Base-by-base conservation (phyloP, 2,888 invertebrate species). In the Glyphotaelius pellucidus region DNA sequence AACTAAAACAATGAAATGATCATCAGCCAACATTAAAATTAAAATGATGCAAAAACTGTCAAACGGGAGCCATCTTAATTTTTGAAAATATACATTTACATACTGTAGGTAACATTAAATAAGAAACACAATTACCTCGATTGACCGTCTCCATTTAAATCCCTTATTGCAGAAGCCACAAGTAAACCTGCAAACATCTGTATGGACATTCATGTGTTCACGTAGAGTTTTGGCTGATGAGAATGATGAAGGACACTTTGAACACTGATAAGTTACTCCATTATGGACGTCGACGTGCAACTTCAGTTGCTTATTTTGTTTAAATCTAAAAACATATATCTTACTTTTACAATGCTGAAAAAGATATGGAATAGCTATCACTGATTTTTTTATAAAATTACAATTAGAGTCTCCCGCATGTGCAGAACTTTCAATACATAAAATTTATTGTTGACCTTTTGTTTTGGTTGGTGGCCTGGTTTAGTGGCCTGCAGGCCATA, bases 151-250 rank as follows among this genome's bases (percentile, higher is more conserved):
- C 91, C 93, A 90, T 90, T 93, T 93, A 31, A 92, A 93, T 81
- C 90, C 92, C 87, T 93, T 93, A 88, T 93, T 92, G 83, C 93
- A 93, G 79, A 91, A 92, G 19, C 90, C 91, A 52, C 93, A 93
- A 81, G 91, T 85, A 85, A 90, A 93, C 38, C 91, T 89, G 67
- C 89, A 92, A 12, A 90, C 80, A 31, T 93, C 92, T 81, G 90
- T 87, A 67, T 93, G 93, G 80, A 93, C 88, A 52, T 80, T 83
- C 92, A 93, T 92, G 79, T 93, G 93, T 84, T 83, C 88, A 7
- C 90, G 52, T 15, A 93, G 91, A 25, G 93, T 93, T 85, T 90
- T 85, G 31, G 92, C 90, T 19, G 90, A 89, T 80, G 90, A 92
- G 25, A 93, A 92, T 9, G 92, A 19, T n/a, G 93, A 91, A 7